phyloP scores from a whole-genome alignment of 1,140 invertebrate genomes.

The Eupeodes corollae region DNA sequence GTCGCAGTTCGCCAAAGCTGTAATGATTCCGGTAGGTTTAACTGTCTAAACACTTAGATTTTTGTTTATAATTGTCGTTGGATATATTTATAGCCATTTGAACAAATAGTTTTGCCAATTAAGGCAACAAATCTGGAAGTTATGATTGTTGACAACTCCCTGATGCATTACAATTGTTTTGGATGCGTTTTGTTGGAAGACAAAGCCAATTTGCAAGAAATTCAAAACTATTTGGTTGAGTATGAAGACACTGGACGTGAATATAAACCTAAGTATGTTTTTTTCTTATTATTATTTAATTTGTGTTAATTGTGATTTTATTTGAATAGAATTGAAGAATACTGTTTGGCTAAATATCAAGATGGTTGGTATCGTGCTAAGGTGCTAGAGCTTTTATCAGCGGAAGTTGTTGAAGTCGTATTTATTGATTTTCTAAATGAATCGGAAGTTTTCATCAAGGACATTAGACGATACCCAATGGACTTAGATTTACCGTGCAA shows the following conservation, averaged over 20 bases:
- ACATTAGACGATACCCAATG: constrained; percentile 24
- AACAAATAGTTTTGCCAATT: constrained; percentile 1
- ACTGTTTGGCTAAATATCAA: constrained; percentile 18
- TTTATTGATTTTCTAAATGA: constrained; percentile 21
- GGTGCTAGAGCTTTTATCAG: constrained; percentile 11
- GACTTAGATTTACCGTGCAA: constrained; percentile 12
- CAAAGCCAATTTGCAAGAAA: constrained; percentile 7
- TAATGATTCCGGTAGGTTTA: background rate
- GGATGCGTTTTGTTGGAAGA: constrained; percentile 16
- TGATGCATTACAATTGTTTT: constrained; percentile 16
- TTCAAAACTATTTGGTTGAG: constrained; percentile 9
- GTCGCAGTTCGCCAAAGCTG: no score
- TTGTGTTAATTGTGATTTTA: background rate
- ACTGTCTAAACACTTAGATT: background rate
- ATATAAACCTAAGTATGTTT: constrained; percentile 20
- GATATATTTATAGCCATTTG: constrained; percentile 6
- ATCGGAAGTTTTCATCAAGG: constrained; percentile 5
- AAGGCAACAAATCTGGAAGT: constrained; percentile 12
- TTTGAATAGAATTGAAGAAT: constrained; percentile 18
- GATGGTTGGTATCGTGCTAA: constrained; percentile 18
- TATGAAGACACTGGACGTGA: constrained; percentile 7
- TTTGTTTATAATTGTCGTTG: background rate
- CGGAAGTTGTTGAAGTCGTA: constrained; percentile 10
- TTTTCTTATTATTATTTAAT: background rate
- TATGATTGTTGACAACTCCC: constrained; percentile 17